Percentiles rank a stretch among this genome's conserved stretches.
These are phyloP conservation scores for Phymorhynchus buccinoides DNA, from an alignment of 1,140 invertebrate genomes.

Conservation along the genomic window DNA sequence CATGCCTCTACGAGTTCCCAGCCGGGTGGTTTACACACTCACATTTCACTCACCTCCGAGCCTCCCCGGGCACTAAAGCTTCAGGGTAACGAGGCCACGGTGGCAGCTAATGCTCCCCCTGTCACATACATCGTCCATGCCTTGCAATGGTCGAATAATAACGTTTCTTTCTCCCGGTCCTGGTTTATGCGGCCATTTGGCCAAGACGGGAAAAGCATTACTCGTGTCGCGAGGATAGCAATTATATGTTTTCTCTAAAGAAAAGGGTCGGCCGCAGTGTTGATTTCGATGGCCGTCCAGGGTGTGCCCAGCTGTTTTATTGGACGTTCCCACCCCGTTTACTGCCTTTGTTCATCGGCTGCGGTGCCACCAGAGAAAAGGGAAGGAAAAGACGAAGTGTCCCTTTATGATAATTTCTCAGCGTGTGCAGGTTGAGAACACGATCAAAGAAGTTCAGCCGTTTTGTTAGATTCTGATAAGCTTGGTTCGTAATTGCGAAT, in stretches of 20 bases:
- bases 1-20: not conserved
- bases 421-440: not conserved
- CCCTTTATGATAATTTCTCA: not conserved
- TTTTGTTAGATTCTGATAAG: no score
- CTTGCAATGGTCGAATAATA: conserved; percentile 23
- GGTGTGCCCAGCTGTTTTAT: not conserved
- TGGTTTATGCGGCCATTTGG: conserved; percentile 21
- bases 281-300: not conserved
- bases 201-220: not conserved
- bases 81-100: conserved; percentile 4
- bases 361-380: not conserved
- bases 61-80: conserved; percentile 12
- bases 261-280: conserved; percentile 14
- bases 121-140: not conserved
- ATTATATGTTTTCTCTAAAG: conserved; percentile 21
- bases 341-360: not conserved
- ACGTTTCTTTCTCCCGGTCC: conserved; percentile 6
- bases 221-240: not conserved
- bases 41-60: conserved; percentile 20
- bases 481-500: no score
- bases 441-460: no score
- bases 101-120: conserved; percentile 15
- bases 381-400: not conserved
- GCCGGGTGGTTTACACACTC: conserved; percentile 18
- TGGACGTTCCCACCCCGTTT: not conserved